Evolutionary conservation across 2,113 vertebrate species (phyloP).

Genomic region (Gallinago paraguaiae): DNA sequence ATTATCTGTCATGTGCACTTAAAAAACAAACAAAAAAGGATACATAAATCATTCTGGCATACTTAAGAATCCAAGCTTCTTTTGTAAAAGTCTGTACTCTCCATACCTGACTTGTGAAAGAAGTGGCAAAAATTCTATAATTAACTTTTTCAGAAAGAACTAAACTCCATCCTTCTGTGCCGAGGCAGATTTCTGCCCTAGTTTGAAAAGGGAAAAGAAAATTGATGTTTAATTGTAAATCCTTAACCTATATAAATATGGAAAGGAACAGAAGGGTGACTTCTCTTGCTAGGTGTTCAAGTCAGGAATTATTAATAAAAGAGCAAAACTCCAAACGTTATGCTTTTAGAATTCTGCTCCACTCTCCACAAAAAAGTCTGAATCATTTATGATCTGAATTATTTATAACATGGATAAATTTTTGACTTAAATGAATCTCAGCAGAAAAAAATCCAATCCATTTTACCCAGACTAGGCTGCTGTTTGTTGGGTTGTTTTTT

Average conservation of each 20-base stretch:
- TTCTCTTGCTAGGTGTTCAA: not conserved
- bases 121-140: not conserved
- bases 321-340: not conserved
- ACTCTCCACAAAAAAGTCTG: not conserved
- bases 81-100: not conserved
- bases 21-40: not conserved
- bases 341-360: not conserved
- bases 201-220: not conserved
- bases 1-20: not conserved
- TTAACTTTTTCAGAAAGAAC: not conserved
- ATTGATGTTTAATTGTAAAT: not conserved
- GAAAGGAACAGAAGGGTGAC: not conserved
- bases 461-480: not conserved
- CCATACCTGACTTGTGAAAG: not conserved
- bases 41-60: not conserved
- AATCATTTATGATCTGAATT: slow-evolving; percentile 19
- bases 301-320: not conserved
- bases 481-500: too few relatives aligned
- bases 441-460: not conserved
- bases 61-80: not conserved
- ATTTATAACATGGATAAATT: not conserved
- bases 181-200: not conserved
- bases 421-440: not conserved
- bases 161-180: not conserved
- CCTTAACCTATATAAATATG: not conserved